These are phyloP conservation scores for Solea senegalensis DNA, from an alignment of 2,113 vertebrate genomes.

Conservation along the genomic window DNA sequence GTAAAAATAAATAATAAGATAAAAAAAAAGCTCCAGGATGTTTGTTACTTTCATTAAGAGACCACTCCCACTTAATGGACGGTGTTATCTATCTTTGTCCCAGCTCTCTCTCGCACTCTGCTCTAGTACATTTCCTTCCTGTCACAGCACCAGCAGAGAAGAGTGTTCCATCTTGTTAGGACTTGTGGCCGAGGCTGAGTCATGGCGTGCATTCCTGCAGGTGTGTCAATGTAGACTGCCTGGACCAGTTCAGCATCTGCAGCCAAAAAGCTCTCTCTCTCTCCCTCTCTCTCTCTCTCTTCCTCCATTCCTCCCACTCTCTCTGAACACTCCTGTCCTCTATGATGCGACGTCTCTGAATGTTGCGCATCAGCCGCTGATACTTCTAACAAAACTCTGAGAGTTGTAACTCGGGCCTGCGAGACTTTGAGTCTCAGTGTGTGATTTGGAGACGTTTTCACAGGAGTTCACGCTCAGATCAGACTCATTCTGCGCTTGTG, in stretches of 20 bases:
- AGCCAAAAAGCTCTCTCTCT: background rate
- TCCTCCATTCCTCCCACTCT: background rate
- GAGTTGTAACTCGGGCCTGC: conserved; percentile 27
- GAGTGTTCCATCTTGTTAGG: conserved; percentile 6
- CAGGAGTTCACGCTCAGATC: background rate
- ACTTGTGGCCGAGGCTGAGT: conserved; percentile 44
- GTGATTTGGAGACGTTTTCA: background rate
- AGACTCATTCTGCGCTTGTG: background rate
- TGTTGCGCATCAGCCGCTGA: background rate
- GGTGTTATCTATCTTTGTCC: background rate
- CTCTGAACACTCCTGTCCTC: background rate
- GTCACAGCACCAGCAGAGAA: background rate
- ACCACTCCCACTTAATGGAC: conserved; percentile 7
- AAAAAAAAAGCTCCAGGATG: background rate
- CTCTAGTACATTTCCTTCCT: conserved; percentile 25
- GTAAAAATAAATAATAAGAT: too few relatives aligned
- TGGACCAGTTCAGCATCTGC: conserved; percentile 48
- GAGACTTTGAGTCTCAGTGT: background rate
- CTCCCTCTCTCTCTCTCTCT: background rate
- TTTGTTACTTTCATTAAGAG: conserved; percentile 4
- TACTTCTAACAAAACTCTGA: conserved; percentile 1
- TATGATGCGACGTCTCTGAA: background rate
- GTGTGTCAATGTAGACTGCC: conserved; percentile 47
- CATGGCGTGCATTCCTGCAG: conserved; percentile 41
- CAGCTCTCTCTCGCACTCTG: background rate